phyloP scores from a whole-genome alignment of 2,888 invertebrate genomes.

The Gymnoscelis rufifasciata region DNA sequence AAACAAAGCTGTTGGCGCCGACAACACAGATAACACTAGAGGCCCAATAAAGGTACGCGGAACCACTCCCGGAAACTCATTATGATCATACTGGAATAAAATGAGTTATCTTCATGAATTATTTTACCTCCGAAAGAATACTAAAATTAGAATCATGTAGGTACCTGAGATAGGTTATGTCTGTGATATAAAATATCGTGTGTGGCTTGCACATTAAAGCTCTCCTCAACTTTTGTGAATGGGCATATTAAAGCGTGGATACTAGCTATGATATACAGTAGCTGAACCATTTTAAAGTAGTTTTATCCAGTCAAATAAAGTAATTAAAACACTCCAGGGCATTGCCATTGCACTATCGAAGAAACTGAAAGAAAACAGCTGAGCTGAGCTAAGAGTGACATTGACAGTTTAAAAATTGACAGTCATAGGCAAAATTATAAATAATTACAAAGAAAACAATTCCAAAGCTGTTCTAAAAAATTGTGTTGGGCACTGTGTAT shows the following conservation, averaged over 20 bases:
- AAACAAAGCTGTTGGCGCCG: constrained; percentile 86
- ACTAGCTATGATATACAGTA: constrained; percentile 86
- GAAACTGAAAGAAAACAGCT: constrained; percentile 20
- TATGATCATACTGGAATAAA: constrained; percentile 94
- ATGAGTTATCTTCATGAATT: constrained; percentile 34
- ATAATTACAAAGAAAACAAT: too few relatives aligned
- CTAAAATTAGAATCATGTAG: constrained; percentile 69
- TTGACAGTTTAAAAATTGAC: background rate
- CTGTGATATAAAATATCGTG: constrained; percentile 97
- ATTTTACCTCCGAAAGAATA: constrained; percentile 42
- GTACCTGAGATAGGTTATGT: constrained; percentile 90
- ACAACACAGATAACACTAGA: constrained; percentile 85
- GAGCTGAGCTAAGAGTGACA: background rate
- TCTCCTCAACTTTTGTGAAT: constrained; percentile 99
- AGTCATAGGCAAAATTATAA: background rate
- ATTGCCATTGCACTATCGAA: constrained; percentile 16
- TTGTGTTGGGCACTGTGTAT: too few relatives aligned
- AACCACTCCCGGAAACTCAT: constrained; percentile 98
- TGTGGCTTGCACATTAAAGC: constrained; percentile 98
- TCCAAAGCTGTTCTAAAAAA: too few relatives aligned
- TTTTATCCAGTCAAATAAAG: constrained; percentile 35
- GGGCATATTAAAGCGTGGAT: constrained; percentile 93
- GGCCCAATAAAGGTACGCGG: constrained; percentile 98
- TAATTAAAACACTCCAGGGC: constrained; percentile 50
- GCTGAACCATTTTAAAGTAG: constrained; percentile 82